A percentile compares a stretch with the other conserved stretches of the same genome.
Conservation (phyloP, 2,888 invertebrate species). For the Pristionchus exspectatus region DNA sequence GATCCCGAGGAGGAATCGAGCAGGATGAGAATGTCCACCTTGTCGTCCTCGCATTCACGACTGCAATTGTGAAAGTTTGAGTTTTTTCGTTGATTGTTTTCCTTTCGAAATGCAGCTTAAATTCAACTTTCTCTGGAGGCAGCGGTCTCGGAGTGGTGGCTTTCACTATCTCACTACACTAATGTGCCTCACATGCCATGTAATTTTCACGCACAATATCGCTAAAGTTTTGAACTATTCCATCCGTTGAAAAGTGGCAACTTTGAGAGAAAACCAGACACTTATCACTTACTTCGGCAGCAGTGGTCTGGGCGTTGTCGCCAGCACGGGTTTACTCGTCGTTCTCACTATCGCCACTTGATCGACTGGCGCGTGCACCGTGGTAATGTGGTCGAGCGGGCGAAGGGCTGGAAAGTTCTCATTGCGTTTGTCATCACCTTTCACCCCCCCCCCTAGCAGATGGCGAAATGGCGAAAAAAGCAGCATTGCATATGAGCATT, state of each 20-base stretch:
- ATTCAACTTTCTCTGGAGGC: no score
- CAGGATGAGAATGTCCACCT: slow-evolving; percentile 70
- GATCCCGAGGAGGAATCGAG: slow-evolving; percentile 67
- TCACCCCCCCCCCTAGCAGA: no score
- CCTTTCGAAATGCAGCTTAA: no score
- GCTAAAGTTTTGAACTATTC: not conserved
- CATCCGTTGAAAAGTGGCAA: no score
- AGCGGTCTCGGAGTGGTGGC: not conserved
- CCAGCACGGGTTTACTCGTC: slow-evolving; percentile 28
- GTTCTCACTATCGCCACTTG: not conserved
- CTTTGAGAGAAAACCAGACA: not conserved
- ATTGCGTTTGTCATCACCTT: no score
- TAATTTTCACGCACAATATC: not conserved
- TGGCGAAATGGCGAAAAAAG: no score
- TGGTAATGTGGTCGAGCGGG: slow-evolving; percentile 3
- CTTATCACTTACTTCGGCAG: slow-evolving; percentile 19
- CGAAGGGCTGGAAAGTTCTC: slow-evolving; percentile 12
- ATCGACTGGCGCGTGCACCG: not conserved
- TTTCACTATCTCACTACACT: not conserved
- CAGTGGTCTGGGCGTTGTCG: slow-evolving; percentile 48
- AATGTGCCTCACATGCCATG: not conserved
- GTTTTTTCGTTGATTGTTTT: not conserved
- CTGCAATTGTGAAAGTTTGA: not conserved
- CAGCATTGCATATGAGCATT: no score
- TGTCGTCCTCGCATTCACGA: slow-evolving; percentile 61